A percentile compares a stretch with the other conserved stretches of the same genome.
These are phyloP conservation scores for Sinocyclocheilus anshuiensis DNA, from an alignment of 2,113 vertebrate species.

Conservation along the genomic window DNA sequence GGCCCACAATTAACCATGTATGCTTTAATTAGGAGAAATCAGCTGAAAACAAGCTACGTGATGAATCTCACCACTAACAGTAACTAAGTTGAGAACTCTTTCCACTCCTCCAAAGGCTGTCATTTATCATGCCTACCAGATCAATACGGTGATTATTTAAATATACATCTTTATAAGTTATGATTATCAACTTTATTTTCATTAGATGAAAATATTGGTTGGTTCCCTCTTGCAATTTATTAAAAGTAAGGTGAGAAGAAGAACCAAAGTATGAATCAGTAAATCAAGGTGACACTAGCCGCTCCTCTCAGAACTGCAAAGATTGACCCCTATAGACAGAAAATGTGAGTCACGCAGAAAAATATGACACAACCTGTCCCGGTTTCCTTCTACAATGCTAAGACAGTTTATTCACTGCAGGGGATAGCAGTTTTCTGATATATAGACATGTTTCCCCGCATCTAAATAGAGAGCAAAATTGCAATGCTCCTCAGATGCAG, in stretches of 20 bases:
- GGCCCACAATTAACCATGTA: background rate
- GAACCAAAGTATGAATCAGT: background rate
- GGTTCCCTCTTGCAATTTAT: no score
- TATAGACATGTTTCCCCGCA: conserved; percentile 25
- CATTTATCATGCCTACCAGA: background rate
- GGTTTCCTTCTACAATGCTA: background rate
- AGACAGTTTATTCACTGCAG: background rate
- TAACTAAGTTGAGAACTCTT: background rate
- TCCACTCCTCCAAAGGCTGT: no score
- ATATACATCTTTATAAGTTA: background rate
- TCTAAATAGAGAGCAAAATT: conserved; percentile 19
- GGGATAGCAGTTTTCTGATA: conserved; percentile 11
- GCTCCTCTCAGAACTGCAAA: background rate
- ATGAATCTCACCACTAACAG: background rate
- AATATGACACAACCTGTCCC: conserved; percentile 6
- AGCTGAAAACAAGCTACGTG: background rate
- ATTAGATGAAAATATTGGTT: background rate
- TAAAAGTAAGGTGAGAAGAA: background rate
- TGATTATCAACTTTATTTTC: background rate
- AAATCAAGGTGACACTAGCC: background rate
- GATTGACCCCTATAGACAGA: background rate
- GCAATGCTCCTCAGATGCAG: conserved; percentile 4
- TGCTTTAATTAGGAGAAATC: background rate
- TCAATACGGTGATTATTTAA: background rate
- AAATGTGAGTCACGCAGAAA: background rate